Base-by-base conservation (phyloP, 2,888 invertebrate species). In the Abscondita cerata region DNA sequence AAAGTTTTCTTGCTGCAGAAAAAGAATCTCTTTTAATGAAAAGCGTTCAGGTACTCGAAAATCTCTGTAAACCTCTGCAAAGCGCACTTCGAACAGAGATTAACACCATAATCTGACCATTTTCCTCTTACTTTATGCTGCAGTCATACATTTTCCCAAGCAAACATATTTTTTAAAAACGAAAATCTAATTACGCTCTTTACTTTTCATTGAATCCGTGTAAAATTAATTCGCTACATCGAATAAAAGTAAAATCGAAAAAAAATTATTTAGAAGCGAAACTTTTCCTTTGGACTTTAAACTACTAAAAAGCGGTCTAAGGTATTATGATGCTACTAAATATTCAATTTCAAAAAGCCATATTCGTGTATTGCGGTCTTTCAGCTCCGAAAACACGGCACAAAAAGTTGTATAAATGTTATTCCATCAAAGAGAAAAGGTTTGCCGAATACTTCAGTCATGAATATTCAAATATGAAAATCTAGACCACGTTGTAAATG, bases 401-500 rank as follows among this genome's bases (percentile, higher is more conserved):
- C 62, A 59, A 59, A 59, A 62, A 59, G 62, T 61, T 52, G 54
- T 48, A 52, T 56, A 52, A 56, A 57, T 52, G 60, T 57, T 60
- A 65, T 65, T 65, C 56, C 65, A 52, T 60, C 59, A 63, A 54
- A 59, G 62, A 52, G 62, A 60, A 59, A 53, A 58, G 61, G 62
- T 36, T 59, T 47, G 46, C 61, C 15, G 55, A 62, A 55, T 53
- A 62, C 60, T 48, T 58, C 53, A 31, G 33, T 56, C 59, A 65
- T 65, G 63, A 65, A 65, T 65, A 65, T 65, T 63, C 62, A 65
- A 63, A 60, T 60, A 65, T 65, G 59, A 65, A 65, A 65, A 65
- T 63, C 60, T 56, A 54, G 50, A 51, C 51, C 57, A 59, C 60
- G 56, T 59, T 65, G 62, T 59, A 62, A 65, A 59, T 60, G 62